Evolutionary conservation across 2,888 invertebrate species (phyloP).

Genomic region (Cheilosia variabilis): DNA sequence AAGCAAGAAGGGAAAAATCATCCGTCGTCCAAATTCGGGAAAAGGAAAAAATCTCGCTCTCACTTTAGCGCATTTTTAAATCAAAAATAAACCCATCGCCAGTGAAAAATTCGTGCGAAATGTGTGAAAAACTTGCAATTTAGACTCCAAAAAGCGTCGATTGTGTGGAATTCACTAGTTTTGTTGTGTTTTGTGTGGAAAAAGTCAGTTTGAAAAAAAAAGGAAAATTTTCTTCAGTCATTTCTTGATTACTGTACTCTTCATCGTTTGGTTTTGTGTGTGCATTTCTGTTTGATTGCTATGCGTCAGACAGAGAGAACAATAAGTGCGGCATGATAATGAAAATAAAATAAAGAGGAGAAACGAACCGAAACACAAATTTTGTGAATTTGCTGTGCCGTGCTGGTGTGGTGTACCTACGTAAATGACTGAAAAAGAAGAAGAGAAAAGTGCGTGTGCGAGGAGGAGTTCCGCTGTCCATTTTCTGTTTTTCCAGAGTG

Average conservation of each 20-base stretch:
- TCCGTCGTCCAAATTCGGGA: constrained; percentile 56
- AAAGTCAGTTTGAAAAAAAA: constrained; percentile 79
- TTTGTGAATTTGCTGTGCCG: background rate
- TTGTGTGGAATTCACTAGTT: constrained; percentile 76
- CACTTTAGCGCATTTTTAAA: constrained; percentile 52
- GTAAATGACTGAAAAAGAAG: constrained; percentile 18
- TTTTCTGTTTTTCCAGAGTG: constrained; percentile 70
- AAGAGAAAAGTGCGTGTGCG: constrained; percentile 51
- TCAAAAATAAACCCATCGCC: constrained; percentile 38
- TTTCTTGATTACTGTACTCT: constrained; percentile 73
- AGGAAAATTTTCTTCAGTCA: constrained; percentile 56
- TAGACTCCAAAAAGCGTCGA: constrained; percentile 73
- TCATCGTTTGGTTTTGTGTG: constrained; percentile 53
- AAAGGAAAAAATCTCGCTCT: constrained; percentile 65
- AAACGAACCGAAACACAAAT: constrained; percentile 22
- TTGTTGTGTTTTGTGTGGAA: constrained; percentile 77
- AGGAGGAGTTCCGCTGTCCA: constrained; percentile 69
- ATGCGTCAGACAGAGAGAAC: constrained; percentile 54
- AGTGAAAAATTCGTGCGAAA: constrained; percentile 77
- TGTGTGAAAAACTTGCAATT: constrained; percentile 76
- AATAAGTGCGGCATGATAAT: constrained; percentile 46
- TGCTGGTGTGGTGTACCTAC: constrained; percentile 10
- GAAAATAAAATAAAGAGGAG: constrained; percentile 43
- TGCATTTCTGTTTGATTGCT: constrained; percentile 49
- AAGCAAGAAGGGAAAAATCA: constrained; percentile 77